phyloP scores from a whole-genome alignment of 1,140 invertebrate species.

The Drosophila murphyi region DNA sequence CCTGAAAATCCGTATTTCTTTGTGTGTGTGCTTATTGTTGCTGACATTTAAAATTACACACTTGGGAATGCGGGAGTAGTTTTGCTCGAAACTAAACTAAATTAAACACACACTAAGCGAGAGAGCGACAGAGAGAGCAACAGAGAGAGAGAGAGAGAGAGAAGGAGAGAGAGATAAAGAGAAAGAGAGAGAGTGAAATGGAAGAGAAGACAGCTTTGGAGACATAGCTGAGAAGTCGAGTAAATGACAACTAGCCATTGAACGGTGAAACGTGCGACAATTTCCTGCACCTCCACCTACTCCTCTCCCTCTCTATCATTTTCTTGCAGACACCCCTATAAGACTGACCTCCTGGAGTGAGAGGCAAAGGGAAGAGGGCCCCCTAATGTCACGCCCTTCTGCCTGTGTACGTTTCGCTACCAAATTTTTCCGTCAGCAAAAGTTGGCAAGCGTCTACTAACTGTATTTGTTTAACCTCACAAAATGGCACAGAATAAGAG shows the following conservation, averaged over 20 bases:
- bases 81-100: slow-evolving; percentile 77
- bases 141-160: background rate
- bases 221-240: slow-evolving; percentile 3
- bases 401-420: slow-evolving; percentile 17
- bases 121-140: slow-evolving; percentile 9
- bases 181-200: background rate
- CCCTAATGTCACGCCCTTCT: slow-evolving; percentile 7
- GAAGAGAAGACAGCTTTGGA: background rate
- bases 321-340: too few species aligned
- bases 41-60: slow-evolving; percentile 81
- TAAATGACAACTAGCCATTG: slow-evolving; percentile 62
- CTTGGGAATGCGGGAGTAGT: slow-evolving; percentile 67
- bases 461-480: slow-evolving; percentile 70
- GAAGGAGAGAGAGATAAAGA: background rate
- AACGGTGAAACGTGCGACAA: slow-evolving; percentile 54
- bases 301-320: background rate
- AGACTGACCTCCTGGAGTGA: too few species aligned
- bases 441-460: slow-evolving; percentile 53
- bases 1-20: background rate
- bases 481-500: background rate
- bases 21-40: slow-evolving; percentile 57
- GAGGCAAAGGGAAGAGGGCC: too few species aligned
- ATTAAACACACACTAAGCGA: slow-evolving; percentile 56
- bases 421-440: slow-evolving; percentile 68
- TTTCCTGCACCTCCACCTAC: background rate